These are phyloP conservation scores for Drosophila bipectinata DNA, from an alignment of 1,140 invertebrate species.

Conservation along the genomic window DNA sequence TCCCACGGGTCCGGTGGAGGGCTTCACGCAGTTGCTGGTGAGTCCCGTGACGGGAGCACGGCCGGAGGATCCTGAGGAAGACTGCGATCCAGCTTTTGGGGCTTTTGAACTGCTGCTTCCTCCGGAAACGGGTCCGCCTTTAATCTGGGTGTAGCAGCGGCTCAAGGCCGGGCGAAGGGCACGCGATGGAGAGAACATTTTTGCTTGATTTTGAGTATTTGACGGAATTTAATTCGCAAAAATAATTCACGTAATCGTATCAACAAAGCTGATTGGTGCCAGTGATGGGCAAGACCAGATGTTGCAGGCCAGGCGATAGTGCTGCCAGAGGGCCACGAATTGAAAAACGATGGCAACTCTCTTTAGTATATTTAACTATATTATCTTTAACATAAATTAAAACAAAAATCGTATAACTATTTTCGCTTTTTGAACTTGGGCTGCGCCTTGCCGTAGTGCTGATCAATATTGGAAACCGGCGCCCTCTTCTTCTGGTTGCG, in stretches of 20 bases:
- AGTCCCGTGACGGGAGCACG: constrained; percentile 86
- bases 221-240: constrained; percentile 37
- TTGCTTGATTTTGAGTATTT: constrained; percentile 58
- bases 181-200: constrained; percentile 56
- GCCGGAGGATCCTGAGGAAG: neutral
- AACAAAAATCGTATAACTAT: constrained; percentile 23
- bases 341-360: neutral
- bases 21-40: constrained; percentile 86
- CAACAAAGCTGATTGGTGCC: constrained; percentile 19
- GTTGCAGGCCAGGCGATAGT: neutral
- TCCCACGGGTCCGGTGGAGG: constrained; percentile 87
- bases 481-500: constrained; percentile 79
- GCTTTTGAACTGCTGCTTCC: constrained; percentile 23
- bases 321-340: neutral
- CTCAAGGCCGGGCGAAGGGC: constrained; percentile 40
- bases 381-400: constrained; percentile 1
- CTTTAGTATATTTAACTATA: constrained; percentile 3
- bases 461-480: constrained; percentile 70
- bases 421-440: constrained; percentile 75
- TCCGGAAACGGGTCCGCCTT: constrained; percentile 37
- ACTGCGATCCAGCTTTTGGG: constrained; percentile 1
- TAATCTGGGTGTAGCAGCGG: constrained; percentile 67
- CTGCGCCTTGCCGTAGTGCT: constrained; percentile 78
- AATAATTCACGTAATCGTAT: constrained; percentile 77
- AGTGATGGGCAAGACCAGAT: constrained; percentile 16